These are phyloP conservation scores for Embiotoca jacksoni DNA, from an alignment of 2,113 vertebrate genomes.

Conservation along the genomic window DNA sequence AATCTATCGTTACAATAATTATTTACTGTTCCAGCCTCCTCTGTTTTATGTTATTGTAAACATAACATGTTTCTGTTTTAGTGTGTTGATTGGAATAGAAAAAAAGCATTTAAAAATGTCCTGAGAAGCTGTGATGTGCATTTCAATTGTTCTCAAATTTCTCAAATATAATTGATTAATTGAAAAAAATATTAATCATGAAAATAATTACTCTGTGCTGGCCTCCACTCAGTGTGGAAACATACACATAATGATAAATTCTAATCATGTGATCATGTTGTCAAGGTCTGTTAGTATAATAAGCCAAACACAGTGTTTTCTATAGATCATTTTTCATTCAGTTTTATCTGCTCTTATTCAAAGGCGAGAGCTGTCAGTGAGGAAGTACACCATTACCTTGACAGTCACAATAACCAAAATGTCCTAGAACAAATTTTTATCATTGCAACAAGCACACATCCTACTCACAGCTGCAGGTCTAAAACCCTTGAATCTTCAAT, in stretches of 20 bases:
- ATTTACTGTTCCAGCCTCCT: background rate
- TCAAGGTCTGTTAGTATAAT: constrained; percentile 10
- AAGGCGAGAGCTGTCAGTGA: background rate
- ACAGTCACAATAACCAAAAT: constrained; percentile 30
- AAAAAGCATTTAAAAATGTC: too few species aligned
- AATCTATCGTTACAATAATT: background rate
- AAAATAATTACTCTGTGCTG: background rate
- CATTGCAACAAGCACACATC: constrained; percentile 1
- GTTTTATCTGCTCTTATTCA: constrained; percentile 5
- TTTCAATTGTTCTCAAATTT: background rate
- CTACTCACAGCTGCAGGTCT: background rate
- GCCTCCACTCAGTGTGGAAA: background rate
- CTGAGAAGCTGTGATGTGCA: too few species aligned
- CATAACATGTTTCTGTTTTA: background rate
- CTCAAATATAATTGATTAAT: background rate
- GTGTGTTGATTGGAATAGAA: background rate
- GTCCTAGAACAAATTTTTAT: constrained; percentile 20
- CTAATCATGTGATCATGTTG: background rate
- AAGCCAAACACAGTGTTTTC: background rate
- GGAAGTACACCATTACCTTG: constrained; percentile 17
- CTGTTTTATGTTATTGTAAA: background rate
- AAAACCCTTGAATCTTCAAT: constrained; percentile 17
- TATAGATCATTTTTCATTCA: background rate
- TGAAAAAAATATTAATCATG: background rate
- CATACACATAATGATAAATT: background rate